These are phyloP conservation scores for Cyclargus thomasi DNA, from an alignment of 1,140 invertebrate species.

Conservation along the genomic window DNA sequence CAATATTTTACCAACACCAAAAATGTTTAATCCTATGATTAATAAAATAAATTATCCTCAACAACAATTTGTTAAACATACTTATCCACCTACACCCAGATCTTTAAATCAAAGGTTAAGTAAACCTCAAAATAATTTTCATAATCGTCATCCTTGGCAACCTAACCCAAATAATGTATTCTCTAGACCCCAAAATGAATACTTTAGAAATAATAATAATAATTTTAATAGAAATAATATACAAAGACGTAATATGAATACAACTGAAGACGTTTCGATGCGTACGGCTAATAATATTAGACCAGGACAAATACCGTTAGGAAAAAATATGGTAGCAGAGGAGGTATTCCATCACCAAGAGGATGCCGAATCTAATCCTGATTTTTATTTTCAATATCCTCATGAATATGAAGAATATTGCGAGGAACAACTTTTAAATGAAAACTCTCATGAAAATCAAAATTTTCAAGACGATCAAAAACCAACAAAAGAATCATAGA, in stretches of 20 bases:
- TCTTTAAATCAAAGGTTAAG: background rate
- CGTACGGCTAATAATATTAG: no score
- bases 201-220: background rate
- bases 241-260: conserved; percentile 10
- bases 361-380: background rate
- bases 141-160: background rate
- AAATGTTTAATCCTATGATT: conserved; percentile 2
- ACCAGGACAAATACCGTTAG: background rate
- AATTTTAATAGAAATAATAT: conserved; percentile 2
- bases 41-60: background rate
- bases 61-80: background rate
- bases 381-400: background rate
- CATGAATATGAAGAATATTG: background rate
- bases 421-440: background rate
- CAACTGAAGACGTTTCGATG: no score
- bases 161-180: background rate
- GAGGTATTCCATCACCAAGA: conserved; percentile 7
- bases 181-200: background rate
- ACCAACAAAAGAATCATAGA: conserved; percentile 17
- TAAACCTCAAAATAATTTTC: background rate
- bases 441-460: conserved; percentile 7
- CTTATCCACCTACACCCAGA: background rate
- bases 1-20: conserved; percentile 19
- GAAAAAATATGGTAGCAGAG: conserved; percentile 3
- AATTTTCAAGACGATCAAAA: conserved; percentile 18